phyloP scores from a whole-genome alignment of 2,113 vertebrate genomes.

The Theristicus caerulescens region DNA sequence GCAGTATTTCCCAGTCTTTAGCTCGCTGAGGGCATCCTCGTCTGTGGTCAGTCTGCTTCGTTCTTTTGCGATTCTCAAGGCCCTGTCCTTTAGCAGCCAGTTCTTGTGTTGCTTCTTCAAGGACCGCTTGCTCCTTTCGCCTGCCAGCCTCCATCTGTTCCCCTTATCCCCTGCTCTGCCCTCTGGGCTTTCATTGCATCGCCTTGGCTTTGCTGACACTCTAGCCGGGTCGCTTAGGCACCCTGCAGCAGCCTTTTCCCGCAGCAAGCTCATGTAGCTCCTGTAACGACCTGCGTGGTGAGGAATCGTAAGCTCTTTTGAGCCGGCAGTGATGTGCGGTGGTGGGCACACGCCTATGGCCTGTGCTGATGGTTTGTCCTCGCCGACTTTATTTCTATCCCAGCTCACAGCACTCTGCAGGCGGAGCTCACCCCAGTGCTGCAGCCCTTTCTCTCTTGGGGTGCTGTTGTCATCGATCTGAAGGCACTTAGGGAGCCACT shows the following conservation, averaged over 20 bases:
- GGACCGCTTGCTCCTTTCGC: background rate
- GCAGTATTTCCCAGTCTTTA: slow-evolving; percentile 75
- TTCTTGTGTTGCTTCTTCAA: slow-evolving; percentile 18
- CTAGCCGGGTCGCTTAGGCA: background rate
- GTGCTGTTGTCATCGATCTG: background rate
- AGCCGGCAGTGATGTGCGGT: background rate
- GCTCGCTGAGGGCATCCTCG: slow-evolving; percentile 71
- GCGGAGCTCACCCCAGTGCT: background rate
- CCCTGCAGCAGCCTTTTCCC: background rate
- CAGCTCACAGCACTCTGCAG: accelerated
- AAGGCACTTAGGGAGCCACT: background rate
- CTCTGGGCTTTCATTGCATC: background rate
- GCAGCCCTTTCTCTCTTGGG: background rate
- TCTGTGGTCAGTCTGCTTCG: slow-evolving; percentile 76
- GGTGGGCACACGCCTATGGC: background rate
- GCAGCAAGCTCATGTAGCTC: background rate
- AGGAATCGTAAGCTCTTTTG: background rate
- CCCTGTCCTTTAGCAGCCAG: slow-evolving; percentile 75
- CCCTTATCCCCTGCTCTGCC: background rate
- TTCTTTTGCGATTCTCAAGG: slow-evolving; percentile 70
- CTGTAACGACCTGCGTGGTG: background rate
- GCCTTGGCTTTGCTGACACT: background rate
- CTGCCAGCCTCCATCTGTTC: background rate
- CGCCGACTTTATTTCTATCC: background rate
- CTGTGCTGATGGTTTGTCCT: background rate